These are phyloP conservation scores for Colius striatus DNA, from an alignment of 2,113 vertebrate species.

Conservation along the genomic window DNA sequence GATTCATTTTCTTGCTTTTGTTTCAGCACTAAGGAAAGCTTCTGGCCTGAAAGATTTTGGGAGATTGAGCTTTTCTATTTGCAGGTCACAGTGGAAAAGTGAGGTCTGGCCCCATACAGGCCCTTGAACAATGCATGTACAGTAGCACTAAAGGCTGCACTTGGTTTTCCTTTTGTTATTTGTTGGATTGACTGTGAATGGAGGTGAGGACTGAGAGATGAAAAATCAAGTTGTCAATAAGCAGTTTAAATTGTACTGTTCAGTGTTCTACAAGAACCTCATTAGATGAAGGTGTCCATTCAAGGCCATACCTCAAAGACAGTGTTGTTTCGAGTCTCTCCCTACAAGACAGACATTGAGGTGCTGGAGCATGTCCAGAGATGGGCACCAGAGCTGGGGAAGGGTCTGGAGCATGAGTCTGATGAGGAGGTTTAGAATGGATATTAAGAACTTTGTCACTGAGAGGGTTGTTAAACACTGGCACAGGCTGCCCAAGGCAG, in stretches of 20 bases:
- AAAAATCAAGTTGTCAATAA: neutral
- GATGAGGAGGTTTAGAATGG: too few species aligned
- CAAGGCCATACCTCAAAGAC: too few species aligned
- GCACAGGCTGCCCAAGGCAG: too few species aligned
- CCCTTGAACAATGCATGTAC: neutral
- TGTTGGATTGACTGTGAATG: neutral
- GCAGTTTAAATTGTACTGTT: neutral
- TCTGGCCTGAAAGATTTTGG: neutral
- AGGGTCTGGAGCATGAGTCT: too few species aligned
- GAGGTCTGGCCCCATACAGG: neutral
- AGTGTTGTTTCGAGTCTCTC: too few species aligned
- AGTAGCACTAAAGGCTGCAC: neutral
- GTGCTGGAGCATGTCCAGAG: too few species aligned
- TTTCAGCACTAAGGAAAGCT: neutral
- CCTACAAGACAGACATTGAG: too few species aligned
- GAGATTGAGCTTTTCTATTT: neutral
- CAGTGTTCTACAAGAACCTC: neutral
- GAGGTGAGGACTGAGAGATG: neutral
- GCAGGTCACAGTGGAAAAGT: neutral
- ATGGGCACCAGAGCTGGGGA: too few species aligned
- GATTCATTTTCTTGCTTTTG: neutral
- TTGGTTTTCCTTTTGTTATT: neutral
- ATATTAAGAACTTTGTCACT: too few species aligned
- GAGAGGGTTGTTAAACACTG: too few species aligned
- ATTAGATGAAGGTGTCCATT: neutral